Base-by-base conservation (phyloP, 2,797 vertebrate genomes). In the Arrhamphus sclerolepis region DNA sequence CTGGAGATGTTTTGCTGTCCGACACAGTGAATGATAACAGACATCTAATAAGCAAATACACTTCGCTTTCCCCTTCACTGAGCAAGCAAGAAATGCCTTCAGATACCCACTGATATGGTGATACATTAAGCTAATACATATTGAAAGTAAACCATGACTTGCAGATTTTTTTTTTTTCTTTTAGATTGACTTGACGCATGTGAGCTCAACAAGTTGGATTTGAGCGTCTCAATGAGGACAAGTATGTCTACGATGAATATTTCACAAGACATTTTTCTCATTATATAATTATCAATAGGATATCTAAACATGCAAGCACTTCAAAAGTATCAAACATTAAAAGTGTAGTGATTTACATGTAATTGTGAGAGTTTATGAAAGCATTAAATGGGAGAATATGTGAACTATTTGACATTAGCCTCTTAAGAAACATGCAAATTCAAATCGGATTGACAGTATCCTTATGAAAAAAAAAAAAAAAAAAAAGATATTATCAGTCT, bases 241-340 rank as follows among this genome's bases (percentile, higher is more conserved):
- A n/a, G 8, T 20, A 52, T 20, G n/a, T 52, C 47, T 16, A 34
- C 29, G 6, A 21, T 42, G 26, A 42, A 54, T 53, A 50, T 54
- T 61, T 14, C 24, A 57, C 20, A 51, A 46, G 6, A 49, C 31
- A 17, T 16, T 22, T 50, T 16, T 38, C 34, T 62, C 14, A 6
- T 51, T 29, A 46, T 50, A 16, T 5, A 0, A 46, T 40, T 41
- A 39, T 48, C 20, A 11, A 26, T 29, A 56, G 14, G 21, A 56
- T 6, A 48, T 29, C 16, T 56, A 58, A 54, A 64, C 57, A 66
- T 75, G 59, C 39, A 71, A 56, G 54, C 41, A 56, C 24, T 54
- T 61, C 7, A 34, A 19, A 41, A 64, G 54, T 17, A 0, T 41
- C 40, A 10, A 44, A 29, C 9, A 21, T 31, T 47, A 5, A 47